Conservation (phyloP, 2,797 vertebrate genomes). For the Merluccius polli region DNA sequence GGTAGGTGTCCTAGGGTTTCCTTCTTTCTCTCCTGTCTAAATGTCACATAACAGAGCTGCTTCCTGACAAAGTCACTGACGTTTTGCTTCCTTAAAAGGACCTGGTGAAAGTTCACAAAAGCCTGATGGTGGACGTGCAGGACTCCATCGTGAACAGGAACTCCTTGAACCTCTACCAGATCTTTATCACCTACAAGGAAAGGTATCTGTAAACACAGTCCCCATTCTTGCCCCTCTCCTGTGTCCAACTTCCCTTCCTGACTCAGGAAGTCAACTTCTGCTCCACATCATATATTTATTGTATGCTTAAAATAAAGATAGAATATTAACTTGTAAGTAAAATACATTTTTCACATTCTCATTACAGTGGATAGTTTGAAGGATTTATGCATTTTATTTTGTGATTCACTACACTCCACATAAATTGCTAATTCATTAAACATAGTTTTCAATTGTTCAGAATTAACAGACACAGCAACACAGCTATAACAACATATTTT, state of each 20-base stretch:
- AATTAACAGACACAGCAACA: background rate
- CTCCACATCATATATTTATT: background rate
- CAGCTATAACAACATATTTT: too few species aligned
- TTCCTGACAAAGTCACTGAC: background rate
- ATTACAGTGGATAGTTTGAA: background rate
- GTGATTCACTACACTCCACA: too few species aligned
- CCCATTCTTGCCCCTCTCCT: background rate
- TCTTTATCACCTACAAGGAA: slow-evolving; percentile 92
- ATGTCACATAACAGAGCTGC: background rate
- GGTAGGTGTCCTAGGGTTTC: slow-evolving; percentile 66
- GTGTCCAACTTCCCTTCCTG: background rate
- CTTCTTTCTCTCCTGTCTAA: background rate
- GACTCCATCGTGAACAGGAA: slow-evolving; percentile 87
- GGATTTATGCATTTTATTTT: background rate
- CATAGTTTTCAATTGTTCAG: background rate
- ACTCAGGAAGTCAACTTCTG: background rate
- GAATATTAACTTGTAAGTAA: background rate
- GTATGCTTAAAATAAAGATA: background rate
- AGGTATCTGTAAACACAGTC: slow-evolving; percentile 64
- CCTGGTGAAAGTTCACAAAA: slow-evolving; percentile 88
- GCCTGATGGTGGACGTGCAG: slow-evolving; percentile 81
- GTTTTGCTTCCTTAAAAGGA: slow-evolving; percentile 61
- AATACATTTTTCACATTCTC: background rate
- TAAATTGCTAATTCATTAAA: too few species aligned
- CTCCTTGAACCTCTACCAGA: slow-evolving; percentile 86